Evolutionary conservation across 2,113 vertebrate genomes (phyloP).

Genomic region (Otocyon megalotis): DNA sequence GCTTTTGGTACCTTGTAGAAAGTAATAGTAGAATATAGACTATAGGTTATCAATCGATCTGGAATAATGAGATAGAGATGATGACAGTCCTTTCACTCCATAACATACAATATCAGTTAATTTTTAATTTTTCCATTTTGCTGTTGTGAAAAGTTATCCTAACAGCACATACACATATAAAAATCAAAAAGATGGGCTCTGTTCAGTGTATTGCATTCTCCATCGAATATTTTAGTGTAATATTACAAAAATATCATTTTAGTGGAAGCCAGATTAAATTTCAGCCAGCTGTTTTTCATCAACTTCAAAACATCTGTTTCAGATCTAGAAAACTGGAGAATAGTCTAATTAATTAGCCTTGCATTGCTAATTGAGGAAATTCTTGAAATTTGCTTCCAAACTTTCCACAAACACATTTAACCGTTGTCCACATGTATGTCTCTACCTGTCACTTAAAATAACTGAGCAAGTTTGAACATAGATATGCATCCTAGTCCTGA

Average conservation of each 20-base stretch:
- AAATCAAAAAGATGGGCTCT: neutral
- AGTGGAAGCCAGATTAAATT: conserved; percentile 33
- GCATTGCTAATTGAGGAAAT: neutral
- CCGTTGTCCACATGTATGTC: neutral
- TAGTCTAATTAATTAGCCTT: conserved; percentile 10
- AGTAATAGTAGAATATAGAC: neutral
- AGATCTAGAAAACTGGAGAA: conserved; percentile 10
- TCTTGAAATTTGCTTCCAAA: conserved; percentile 34
- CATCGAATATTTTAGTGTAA: neutral
- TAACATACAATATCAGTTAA: neutral
- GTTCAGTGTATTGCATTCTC: neutral
- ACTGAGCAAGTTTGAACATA: neutral
- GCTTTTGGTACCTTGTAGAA: neutral
- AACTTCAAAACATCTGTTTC: conserved; percentile 16
- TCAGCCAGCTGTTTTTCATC: conserved; percentile 11
- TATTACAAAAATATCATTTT: neutral
- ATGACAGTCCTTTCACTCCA: neutral
- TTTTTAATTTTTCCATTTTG: neutral
- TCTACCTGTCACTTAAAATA: neutral
- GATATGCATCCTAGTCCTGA: neutral
- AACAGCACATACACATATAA: neutral
- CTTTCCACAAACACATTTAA: neutral
- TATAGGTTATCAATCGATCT: neutral
- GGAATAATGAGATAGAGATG: neutral
- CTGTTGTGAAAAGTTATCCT: neutral